These are phyloP conservation scores for Neuroterus valhalla DNA, from an alignment of 1,140 invertebrate species.

Conservation along the genomic window DNA sequence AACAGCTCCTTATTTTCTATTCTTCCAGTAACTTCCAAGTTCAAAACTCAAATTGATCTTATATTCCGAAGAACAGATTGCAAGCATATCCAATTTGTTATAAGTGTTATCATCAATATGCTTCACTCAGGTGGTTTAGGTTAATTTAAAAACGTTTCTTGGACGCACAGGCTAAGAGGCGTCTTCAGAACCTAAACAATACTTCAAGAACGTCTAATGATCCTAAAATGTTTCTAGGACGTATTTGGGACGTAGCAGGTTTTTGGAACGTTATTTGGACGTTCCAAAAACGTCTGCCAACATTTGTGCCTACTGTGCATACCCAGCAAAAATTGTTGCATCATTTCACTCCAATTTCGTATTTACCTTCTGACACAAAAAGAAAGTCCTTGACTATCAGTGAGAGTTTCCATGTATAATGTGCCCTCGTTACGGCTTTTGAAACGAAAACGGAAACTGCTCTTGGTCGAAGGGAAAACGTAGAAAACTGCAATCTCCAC, in stretches of 20 bases:
- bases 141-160: too few species aligned
- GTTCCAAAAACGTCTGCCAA: too few species aligned
- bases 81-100: too few species aligned
- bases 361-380: neutral
- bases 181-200: too few species aligned
- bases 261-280: too few species aligned
- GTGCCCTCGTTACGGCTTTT: slow-evolving; percentile 48
- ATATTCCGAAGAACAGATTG: neutral
- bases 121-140: too few species aligned
- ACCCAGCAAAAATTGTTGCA: neutral
- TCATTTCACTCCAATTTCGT: slow-evolving; percentile 21
- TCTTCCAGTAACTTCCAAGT: neutral
- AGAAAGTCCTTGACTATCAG: slow-evolving; percentile 16
- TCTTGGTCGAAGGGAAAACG: slow-evolving; percentile 58
- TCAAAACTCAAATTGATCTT: neutral
- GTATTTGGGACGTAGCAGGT: too few species aligned
- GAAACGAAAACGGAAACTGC: slow-evolving; percentile 54
- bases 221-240: too few species aligned
- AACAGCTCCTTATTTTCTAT: neutral
- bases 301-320: too few species aligned
- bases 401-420: neutral
- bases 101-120: too few species aligned
- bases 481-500: slow-evolving; percentile 56
- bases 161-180: too few species aligned
- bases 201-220: too few species aligned